Evolutionary conservation across 2,113 vertebrate species (phyloP).

Genomic region (Nicator chloris): DNA sequence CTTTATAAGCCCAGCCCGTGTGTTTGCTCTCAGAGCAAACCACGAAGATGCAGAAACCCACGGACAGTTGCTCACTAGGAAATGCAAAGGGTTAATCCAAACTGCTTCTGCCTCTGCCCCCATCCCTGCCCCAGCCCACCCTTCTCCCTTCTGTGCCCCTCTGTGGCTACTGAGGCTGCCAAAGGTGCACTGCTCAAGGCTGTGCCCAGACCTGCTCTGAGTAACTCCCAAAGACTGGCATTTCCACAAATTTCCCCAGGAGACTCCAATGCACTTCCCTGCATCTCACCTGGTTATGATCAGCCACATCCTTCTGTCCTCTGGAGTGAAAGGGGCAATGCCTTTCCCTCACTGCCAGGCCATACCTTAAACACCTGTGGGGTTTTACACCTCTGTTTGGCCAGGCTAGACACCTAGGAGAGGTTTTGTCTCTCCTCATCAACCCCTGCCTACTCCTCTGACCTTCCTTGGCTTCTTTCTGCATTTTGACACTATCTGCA

Average conservation of each 20-base stretch:
- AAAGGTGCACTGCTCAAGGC: background rate
- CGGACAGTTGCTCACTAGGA: fast-evolving
- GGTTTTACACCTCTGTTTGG: background rate
- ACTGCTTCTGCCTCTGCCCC: background rate
- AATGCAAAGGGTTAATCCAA: background rate
- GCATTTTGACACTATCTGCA: background rate
- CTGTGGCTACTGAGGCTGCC: background rate
- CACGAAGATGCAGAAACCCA: background rate
- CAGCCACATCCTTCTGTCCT: fast-evolving
- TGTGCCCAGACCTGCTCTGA: background rate
- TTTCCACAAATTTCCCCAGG: background rate
- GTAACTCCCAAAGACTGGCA: background rate
- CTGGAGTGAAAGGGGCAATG: background rate
- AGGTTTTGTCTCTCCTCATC: background rate
- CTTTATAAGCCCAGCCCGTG: fast-evolving
- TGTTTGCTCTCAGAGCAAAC: background rate
- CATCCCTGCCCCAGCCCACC: background rate
- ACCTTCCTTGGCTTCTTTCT: background rate
- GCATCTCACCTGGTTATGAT: background rate
- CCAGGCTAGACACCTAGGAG: background rate
- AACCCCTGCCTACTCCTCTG: background rate
- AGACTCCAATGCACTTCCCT: background rate
- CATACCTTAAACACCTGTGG: background rate
- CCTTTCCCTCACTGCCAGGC: background rate
- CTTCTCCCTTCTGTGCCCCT: background rate